Evolutionary conservation across 2,797 vertebrate genomes (phyloP).

Genomic region (Thamnophis elegans): DNA sequence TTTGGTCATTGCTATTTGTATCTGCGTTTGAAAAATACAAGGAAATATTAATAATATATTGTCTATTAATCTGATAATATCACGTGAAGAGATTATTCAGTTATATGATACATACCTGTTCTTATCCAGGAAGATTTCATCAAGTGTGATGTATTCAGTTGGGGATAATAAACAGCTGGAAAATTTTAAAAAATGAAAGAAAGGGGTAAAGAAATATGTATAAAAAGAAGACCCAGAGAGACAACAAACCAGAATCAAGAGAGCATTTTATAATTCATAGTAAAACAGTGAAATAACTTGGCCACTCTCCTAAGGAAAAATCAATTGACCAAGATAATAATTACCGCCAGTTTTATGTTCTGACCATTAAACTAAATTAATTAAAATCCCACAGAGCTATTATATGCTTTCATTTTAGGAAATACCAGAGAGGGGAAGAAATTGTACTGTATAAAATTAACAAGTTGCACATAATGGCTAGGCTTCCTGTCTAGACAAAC

Average conservation of each 20-base stretch:
- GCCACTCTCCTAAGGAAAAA: background rate
- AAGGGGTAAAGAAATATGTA: conserved; percentile 21
- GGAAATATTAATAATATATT: conserved; percentile 8
- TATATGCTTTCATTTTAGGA: background rate
- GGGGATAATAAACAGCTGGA: conserved; percentile 87
- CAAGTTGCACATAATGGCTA: background rate
- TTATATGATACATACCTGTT: conserved; percentile 79
- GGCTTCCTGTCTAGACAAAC: background rate
- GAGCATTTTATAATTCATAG: conserved; percentile 49
- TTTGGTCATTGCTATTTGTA: background rate
- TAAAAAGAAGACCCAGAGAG: conserved; percentile 27
- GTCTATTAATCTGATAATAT: conserved; percentile 20
- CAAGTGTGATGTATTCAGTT: conserved; percentile 87
- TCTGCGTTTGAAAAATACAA: background rate
- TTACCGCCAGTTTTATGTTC: background rate
- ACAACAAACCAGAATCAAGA: conserved; percentile 30
- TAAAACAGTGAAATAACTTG: conserved; percentile 45
- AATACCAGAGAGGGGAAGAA: background rate
- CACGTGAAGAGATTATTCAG: conserved; percentile 25
- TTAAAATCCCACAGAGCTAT: background rate
- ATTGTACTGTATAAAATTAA: background rate
- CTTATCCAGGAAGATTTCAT: conserved; percentile 93
- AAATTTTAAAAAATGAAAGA: conserved; percentile 10
- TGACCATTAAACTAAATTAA: conserved; percentile 21
- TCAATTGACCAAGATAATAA: conserved; percentile 25